Evolutionary conservation across 2,113 vertebrate genomes (phyloP).

Genomic region (Periophthalmus modestus): DNA sequence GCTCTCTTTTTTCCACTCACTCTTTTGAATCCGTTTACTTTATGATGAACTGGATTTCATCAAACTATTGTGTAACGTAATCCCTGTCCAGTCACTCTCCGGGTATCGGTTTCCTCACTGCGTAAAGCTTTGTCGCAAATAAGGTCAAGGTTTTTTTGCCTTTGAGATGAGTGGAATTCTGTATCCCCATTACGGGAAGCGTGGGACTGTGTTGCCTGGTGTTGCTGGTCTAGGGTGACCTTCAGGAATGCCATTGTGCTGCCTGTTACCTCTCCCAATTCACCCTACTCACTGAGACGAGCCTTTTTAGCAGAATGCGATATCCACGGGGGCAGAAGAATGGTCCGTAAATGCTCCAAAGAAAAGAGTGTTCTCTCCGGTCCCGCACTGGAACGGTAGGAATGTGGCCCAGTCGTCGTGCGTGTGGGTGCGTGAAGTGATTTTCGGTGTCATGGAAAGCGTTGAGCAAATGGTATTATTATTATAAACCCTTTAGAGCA

Average conservation of each 20-base stretch:
- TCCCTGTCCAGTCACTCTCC: conserved; percentile 5
- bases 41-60: conserved; percentile 5
- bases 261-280: conserved; percentile 75
- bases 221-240: conserved; percentile 67
- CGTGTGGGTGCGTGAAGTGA: too few species aligned
- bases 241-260: conserved; percentile 83
- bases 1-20: conserved; percentile 15
- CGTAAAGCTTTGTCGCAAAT: conserved; percentile 35
- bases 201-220: conserved; percentile 71
- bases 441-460: too few species aligned
- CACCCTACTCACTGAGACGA: conserved; percentile 79
- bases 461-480: too few species aligned
- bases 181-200: conserved; percentile 67
- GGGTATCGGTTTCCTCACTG: conserved; percentile 16
- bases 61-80: conserved; percentile 1
- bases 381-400: conserved; percentile 87
- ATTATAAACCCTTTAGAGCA: conserved; percentile 74
- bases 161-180: conserved; percentile 56
- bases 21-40: conserved; percentile 6
- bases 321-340: conserved; percentile 79
- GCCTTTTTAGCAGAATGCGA: conserved; percentile 91
- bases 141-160: conserved; percentile 33
- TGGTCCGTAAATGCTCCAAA: conserved; percentile 76
- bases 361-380: conserved; percentile 82
- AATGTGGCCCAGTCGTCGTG: conserved; percentile 82